Evolutionary conservation across 1,140 invertebrate species (phyloP), one percentile per base, ranked within the genome.

Genomic region (Drosophila varians): DNA sequence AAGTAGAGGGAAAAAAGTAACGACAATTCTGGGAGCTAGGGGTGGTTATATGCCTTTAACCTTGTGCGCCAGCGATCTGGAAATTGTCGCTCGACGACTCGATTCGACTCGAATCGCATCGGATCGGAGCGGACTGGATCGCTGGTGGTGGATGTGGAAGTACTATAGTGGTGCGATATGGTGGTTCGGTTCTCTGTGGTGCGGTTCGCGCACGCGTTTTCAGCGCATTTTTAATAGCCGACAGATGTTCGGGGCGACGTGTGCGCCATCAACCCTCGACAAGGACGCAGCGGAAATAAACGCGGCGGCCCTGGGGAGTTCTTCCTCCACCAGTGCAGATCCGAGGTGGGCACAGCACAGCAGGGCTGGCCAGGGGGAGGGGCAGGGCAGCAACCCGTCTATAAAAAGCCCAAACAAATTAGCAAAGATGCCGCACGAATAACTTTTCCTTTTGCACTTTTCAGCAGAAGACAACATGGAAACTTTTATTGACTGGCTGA

Each of bases 141-240:
- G 8, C 16, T 48, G 21, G 18, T 52, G 45, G 56, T 54, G 16
- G 11, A 36, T 28, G 12, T 36, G 46, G 42, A 31, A 31, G 28
- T 31, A 11, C 9, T 25, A 18, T 47, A 43, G 21, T 65, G 48
- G 61, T 68, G 64, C 28, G 28, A 31, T 11, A 31, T 31, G 28
- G 28, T 31, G 28, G 28, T 11, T 31, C 28, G 0, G 28, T 31
- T 9, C 43, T 38, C 36, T 38, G 36, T 31, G 28, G 28, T 31
- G 28, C 28, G 28, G 62, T 65, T 65, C 61, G 77, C 86, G 80
- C 82, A 89, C 86, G 84, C 84, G 84, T 80, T 76, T 86, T 80
- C 78, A 75, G 86, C 80, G 87, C 74, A 80, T 60, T 89, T 79
- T 84, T 89, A 89, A 89, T 89, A 89, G 87, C 66, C 73, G 87